Evolutionary conservation across 2,888 invertebrate species (phyloP).

Genomic region (Orthosia incerta): DNA sequence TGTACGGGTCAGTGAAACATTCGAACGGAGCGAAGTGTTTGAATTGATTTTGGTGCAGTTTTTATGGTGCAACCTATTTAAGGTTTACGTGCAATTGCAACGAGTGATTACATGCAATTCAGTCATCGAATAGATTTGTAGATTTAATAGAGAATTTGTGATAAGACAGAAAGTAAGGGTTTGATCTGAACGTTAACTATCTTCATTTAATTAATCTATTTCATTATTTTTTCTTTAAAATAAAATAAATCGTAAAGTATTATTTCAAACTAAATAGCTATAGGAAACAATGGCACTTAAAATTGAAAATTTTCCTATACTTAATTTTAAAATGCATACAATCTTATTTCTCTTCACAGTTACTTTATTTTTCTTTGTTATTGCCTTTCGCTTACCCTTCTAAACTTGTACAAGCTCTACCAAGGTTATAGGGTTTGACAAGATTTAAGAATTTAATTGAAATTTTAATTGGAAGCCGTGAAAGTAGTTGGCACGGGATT

Average conservation of each 20-base stretch:
- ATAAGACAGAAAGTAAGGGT: not conserved
- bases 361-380: slow-evolving; percentile 5
- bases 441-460: slow-evolving; percentile 80
- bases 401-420: slow-evolving; percentile 52
- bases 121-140: not conserved
- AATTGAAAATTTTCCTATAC: not conserved
- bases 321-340: too few relatives aligned
- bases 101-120: not conserved
- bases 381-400: slow-evolving; percentile 43
- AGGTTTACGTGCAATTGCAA: not conserved
- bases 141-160: not conserved
- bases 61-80: slow-evolving; percentile 13
- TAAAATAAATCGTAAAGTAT: not conserved
- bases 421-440: slow-evolving; percentile 76
- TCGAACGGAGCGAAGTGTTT: slow-evolving; percentile 35
- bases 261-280: too few relatives aligned
- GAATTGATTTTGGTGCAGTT: slow-evolving; percentile 20
- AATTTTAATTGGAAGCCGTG: slow-evolving; percentile 78
- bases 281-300: too few relatives aligned
- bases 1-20: slow-evolving; percentile 28
- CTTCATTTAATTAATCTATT: not conserved
- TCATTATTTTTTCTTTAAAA: not conserved
- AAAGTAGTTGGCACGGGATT: slow-evolving; percentile 71
- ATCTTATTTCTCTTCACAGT: not conserved
- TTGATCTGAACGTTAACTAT: not conserved